Base-by-base conservation (phyloP, 2,888 invertebrate species). In the Odontomyia ornata region DNA sequence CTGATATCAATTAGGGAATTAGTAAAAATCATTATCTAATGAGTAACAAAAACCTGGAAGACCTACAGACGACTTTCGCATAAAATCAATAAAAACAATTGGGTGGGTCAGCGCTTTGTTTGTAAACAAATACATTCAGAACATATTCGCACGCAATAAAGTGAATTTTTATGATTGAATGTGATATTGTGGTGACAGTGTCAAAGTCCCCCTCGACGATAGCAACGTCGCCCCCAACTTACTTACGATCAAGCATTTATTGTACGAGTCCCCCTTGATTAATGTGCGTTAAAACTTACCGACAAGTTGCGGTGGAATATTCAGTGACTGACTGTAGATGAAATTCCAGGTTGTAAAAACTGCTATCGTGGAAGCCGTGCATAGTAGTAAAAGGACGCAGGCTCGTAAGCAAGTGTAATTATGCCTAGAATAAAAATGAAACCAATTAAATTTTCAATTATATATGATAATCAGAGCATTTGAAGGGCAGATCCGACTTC, bases 331-430 rank as follows among this genome's bases (percentile, higher is more conserved):
- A 47, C 77, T 80, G 77, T 83, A 83, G 73, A 83, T 82, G 0
- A 82, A 80, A 73, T 81, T 82, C 83, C 83, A 83, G 64, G 81
- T 81, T 13, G 80, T 75, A 80, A 82, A 84, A 1, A 84, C 84
- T 36, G 82, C 81, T 13, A 82, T 80, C 2, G 83, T 82, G 30
- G 83, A 79, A n/a, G 79, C 60, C 21, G 78, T 64, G 69, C 81
- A 81, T 56, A 81, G 77, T 43, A 75, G 65, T 15, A 79, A 30
- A 18, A 81, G 64, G 52, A 80, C 67, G 57, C 79, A 80, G 69
- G 80, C 47, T 30, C 80, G 79, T 7, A 80, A 62, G 60, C 79
- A 80, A 18, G 77, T 78, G 73, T 78, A 77, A 56, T 79, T 79
- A 36, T 79, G 77, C 52, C 80, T 80, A 56, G 15, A 79, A 77